Evolutionary conservation across 2,888 invertebrate species (phyloP).

Genomic region (Eupithecia dodoneata): DNA sequence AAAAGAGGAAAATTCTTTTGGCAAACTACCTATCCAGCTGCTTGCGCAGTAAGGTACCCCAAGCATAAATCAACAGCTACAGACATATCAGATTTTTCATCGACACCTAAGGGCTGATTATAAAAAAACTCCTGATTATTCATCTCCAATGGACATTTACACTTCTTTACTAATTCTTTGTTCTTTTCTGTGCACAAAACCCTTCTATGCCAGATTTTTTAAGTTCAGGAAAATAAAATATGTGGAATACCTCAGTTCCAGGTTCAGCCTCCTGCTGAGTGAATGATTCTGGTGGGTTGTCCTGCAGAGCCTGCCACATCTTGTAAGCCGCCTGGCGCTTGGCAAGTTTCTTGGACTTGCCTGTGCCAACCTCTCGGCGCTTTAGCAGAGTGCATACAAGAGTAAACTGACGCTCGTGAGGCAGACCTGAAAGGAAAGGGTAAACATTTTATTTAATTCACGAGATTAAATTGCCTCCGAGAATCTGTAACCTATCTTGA

Average conservation of each 20-base stretch:
- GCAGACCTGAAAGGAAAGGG: conserved; percentile 84
- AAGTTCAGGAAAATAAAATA: conserved; percentile 3
- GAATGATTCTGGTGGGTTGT: conserved; percentile 88
- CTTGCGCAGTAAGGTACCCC: not conserved
- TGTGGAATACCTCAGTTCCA: conserved; percentile 88
- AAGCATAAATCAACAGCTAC: not conserved
- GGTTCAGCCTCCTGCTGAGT: conserved; percentile 88
- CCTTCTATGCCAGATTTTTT: not conserved
- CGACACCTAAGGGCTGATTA: not conserved
- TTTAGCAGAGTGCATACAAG: conserved; percentile 95
- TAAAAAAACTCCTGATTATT: not conserved
- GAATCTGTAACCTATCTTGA: not conserved
- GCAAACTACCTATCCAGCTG: not conserved
- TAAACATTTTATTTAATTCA: not conserved
- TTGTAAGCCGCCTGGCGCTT: conserved; percentile 98
- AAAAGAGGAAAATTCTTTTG: not conserved
- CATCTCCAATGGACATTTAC: not conserved
- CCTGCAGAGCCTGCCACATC: conserved; percentile 95
- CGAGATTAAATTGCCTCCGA: not conserved
- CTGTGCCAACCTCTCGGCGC: conserved; percentile 92
- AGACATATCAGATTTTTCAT: not conserved
- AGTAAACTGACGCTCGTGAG: conserved; percentile 97
- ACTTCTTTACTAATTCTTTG: not conserved
- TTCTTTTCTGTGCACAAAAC: not conserved
- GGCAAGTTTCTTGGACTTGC: conserved; percentile 98